Evolutionary conservation across 2,797 vertebrate species (phyloP).

Genomic region (Pseudomugil tenellus): DNA sequence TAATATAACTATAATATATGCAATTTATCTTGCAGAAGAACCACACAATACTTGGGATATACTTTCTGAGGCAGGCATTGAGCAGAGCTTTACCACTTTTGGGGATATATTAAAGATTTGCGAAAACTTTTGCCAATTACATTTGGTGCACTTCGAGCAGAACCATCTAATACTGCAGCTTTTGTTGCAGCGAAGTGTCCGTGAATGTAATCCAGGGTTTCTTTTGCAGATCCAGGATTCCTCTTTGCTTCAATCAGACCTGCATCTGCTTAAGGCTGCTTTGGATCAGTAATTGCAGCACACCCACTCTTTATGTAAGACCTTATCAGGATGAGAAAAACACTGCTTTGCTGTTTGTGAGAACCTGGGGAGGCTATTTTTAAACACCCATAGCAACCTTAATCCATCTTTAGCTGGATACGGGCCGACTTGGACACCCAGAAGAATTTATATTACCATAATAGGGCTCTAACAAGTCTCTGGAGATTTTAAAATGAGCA

Average conservation of each 20-base stretch:
- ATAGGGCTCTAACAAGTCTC: slow-evolving; percentile 77
- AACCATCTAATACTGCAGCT: slow-evolving; percentile 27
- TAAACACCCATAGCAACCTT: slow-evolving; percentile 76
- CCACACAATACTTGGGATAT: slow-evolving; percentile 11
- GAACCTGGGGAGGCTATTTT: slow-evolving; percentile 73
- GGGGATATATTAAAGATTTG: slow-evolving; percentile 38
- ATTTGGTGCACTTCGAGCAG: slow-evolving; percentile 14
- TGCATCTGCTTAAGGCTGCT: slow-evolving; percentile 53
- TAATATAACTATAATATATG: not conserved
- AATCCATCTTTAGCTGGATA: slow-evolving; percentile 78
- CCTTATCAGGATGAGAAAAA: slow-evolving; percentile 69
- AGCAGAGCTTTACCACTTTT: slow-evolving; percentile 28
- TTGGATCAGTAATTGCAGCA: slow-evolving; percentile 67
- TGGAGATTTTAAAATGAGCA: slow-evolving; percentile 61
- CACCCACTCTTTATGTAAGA: slow-evolving; percentile 78
- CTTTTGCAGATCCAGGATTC: slow-evolving; percentile 39
- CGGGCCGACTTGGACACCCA: slow-evolving; percentile 58
- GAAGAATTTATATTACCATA: slow-evolving; percentile 76
- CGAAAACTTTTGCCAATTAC: slow-evolving; percentile 53
- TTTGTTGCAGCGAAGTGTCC: slow-evolving; percentile 41
- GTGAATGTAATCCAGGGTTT: slow-evolving; percentile 44
- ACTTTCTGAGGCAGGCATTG: slow-evolving; percentile 25
- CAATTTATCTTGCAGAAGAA: slow-evolving; percentile 13
- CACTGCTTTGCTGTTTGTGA: slow-evolving; percentile 43
- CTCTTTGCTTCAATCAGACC: slow-evolving; percentile 51